Evolutionary conservation across 2,888 invertebrate genomes (phyloP), one percentile per base, ranked within the genome.

Genomic region (Eledone cirrhosa): DNA sequence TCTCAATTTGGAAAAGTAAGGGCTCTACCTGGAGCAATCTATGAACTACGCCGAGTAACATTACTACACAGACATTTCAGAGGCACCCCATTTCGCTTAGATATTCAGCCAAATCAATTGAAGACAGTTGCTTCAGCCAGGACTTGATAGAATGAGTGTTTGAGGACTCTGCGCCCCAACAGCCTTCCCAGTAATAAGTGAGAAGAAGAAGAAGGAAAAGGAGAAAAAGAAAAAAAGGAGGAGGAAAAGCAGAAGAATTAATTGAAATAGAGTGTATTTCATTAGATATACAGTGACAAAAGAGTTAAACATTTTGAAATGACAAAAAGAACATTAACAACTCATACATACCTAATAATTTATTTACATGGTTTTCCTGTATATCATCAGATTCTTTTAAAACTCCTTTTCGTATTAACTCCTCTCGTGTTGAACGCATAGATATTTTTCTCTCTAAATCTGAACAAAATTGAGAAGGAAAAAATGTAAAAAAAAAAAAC

Each of bases 381-480:
- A 4, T 83, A 29, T 84, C 86, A n/a, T 84, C 84, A 31, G 84
- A 80, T 65, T 89, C 89, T 79, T 87, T 88, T 85, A 98, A 93
- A 88, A 98, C 97, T 90, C 98, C 97, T 93, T 97, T 97, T 92
- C 97, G 95, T 91, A 98, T 96, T 93, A 98, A 93, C 92, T 98
- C 98, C 92, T 98, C 97, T 92, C 97, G 94, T 93, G 97, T 97
- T 91, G 97, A 96, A 93, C 98, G 95, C 93, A 98, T 96, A 92
- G 97, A 98, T 93, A 98, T 97, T 93, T 98, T 97, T 92, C 98
- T 94, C 93, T 98, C 98, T 93, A 98, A 94, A 87, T 97, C 97
- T 98, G 93, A 85, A 89, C 86, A 31, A 31, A 11, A 33, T n/a
- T 19, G 3, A 33, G n/a, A 72, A 2, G 1, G 13, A 4, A 11